Base-by-base conservation (phyloP, 2,888 invertebrate species). In the Parnassius smintheus region DNA sequence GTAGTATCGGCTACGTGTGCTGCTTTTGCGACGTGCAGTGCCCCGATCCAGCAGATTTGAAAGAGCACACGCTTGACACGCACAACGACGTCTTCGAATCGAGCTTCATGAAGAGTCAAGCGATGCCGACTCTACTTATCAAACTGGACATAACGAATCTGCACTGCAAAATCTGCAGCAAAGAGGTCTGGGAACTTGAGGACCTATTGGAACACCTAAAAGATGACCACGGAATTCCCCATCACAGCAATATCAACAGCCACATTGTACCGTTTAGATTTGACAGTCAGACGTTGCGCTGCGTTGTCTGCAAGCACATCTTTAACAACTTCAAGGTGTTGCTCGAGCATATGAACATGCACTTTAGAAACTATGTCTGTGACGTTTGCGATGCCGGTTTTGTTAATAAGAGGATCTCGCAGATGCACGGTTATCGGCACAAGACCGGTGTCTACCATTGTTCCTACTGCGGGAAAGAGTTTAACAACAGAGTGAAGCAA, bases 401-500 rank as follows among this genome's bases (percentile, higher is more conserved):
- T 13, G 76, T 84, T 0, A 83, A 76, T 45, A 72, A 73, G 46
- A 68, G 75, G 8, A 76, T 76, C 64, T 61, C 81, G 2, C 74
- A 75, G 13, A 70, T 74, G 0, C 88, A 88, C 58, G 70, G 74
- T 18, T 76, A 79, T 13, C 68, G 77, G 18, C 87, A 88, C 56
- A 76, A 75, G 64, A 77, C 72, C 3, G 88, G 87, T 0, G 69
- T 68, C 0, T 82, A 80, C 52, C 71, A 74, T 22, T 92, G 92
- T 59, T 75, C 76, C 0, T 79, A 74, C 53, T 92, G 92, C 64
- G 70, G 81, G 1, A 92, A 92, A 70, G 75, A 83, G 0, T 92
- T 92, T 67, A 80, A 88, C 18, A 91, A 86, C 0, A 77, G 80
- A 45, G 76, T 85, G 41, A 87, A 89, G 22, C 75, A 86, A 59